These are phyloP conservation scores for Anableps anableps DNA, from an alignment of 2,797 vertebrate species.

Conservation along the genomic window DNA sequence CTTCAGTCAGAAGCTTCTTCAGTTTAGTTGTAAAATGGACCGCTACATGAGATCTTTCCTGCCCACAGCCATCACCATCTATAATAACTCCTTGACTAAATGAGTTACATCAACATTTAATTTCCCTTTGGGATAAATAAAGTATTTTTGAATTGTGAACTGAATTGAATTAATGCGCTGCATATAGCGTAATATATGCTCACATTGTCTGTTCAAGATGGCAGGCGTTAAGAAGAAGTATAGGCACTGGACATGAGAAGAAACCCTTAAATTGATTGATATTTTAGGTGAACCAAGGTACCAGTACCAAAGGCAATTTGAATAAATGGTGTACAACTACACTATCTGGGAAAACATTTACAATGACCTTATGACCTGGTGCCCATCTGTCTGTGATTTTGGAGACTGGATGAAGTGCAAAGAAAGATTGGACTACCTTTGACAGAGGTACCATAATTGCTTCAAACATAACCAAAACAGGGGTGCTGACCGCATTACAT, in stretches of 20 bases:
- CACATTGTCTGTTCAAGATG: background rate
- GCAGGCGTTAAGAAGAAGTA: background rate
- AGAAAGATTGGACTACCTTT: background rate
- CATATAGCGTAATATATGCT: no score
- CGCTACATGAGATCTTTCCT: no score
- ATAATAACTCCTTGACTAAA: no score
- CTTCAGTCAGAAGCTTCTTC: no score
- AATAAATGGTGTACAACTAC: background rate
- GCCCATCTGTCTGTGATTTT: background rate
- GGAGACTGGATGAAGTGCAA: background rate
- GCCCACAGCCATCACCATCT: no score
- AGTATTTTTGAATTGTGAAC: no score
- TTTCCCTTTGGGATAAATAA: no score
- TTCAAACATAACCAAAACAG: background rate
- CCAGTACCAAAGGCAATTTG: background rate
- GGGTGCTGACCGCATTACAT: background rate
- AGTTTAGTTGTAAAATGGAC: no score
- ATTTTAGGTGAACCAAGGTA: background rate
- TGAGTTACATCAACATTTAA: no score
- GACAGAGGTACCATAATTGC: background rate
- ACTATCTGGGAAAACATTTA: background rate
- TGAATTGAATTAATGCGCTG: no score
- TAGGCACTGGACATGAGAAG: background rate
- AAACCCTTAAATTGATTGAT: background rate
- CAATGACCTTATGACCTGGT: background rate